Base-by-base conservation (phyloP, 1,140 invertebrate species). In the Zaprionus davidi region DNA sequence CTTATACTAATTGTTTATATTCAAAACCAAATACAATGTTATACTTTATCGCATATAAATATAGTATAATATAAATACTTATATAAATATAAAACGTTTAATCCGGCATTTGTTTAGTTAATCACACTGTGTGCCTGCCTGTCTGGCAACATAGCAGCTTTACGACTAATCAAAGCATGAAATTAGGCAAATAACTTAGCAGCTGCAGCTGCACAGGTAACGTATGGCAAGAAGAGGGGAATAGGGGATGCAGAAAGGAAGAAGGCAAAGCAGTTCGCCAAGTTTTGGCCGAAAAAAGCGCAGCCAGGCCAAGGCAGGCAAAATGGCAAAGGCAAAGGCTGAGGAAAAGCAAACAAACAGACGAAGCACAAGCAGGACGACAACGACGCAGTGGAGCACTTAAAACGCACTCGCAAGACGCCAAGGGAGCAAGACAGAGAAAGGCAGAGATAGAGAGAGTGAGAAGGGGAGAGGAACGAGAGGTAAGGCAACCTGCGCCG, bases 151-250 rank as follows among this genome's bases (percentile, higher is more conserved):
- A 5, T 26, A 26, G 24, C 24, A 26, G 24, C 75, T 90, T 90
- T 74, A 55, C 53, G 41, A 76, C 71, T 74, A 90, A 90, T 81
- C 82, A 90, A 90, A 79, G 81, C 85, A 85, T 90, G 79, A 90
- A 90, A 90, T 90, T 90, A 82, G 82, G 85, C 82, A 90, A 90
- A 82, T 73, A 90, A 85, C 68, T 81, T 82, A 62, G 12, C 9
- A 34, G 17, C 41, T 31, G 24, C 36, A 26, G 6, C 41, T 17
- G 24, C 41, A 64, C 28, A 56, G 53, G 57, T 28, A 58, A 56
- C 26, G 26, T 31, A 12, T 44, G 7, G 41, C 41, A 63, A 67
- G 51, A 22, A 68, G 44, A 28, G 38, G 49, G 65, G 26, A 34
- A 63, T 53, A 60, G 62, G 34, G 28, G 59, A 49, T 53, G 46